Percentiles rank a stretch among this genome's conserved stretches.
These are phyloP conservation scores for Trichogramma evanescens DNA, from an alignment of 2,888 invertebrate species.

Conservation along the genomic window DNA sequence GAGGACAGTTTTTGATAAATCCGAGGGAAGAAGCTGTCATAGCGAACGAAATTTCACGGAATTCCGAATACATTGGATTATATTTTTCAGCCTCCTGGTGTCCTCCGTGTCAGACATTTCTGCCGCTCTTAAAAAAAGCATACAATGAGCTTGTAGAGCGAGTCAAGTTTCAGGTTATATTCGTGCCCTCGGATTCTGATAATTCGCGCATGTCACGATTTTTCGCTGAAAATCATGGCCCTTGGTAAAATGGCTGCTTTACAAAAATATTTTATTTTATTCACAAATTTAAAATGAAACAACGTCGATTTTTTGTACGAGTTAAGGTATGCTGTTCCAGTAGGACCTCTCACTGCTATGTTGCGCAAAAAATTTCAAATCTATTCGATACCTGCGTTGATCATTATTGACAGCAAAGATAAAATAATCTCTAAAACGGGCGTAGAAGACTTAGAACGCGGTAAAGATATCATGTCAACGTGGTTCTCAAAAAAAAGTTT, in stretches of 20 bases:
- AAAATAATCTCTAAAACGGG: constrained; percentile 24
- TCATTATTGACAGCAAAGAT: constrained; percentile 24
- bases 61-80: constrained; percentile 25
- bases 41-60: constrained; percentile 25
- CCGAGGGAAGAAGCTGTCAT: constrained; percentile 24
- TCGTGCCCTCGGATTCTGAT: constrained; percentile 28
- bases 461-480: constrained; percentile 18
- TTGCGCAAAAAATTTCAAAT: constrained; percentile 27
- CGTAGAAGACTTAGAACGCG: constrained; percentile 25
- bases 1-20: constrained; percentile 26
- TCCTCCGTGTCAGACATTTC: constrained; percentile 28
- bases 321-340: constrained; percentile 26
- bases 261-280: neutral
- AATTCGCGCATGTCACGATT: constrained; percentile 23
- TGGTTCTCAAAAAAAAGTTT: constrained; percentile 23
- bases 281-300: neutral
- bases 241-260: constrained; percentile 23
- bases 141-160: constrained; percentile 19
- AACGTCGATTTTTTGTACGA: neutral
- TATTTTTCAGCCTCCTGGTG: constrained; percentile 33
- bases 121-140: constrained; percentile 23
- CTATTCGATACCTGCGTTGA: constrained; percentile 24
- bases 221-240: constrained; percentile 26
- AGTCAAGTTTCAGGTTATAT: constrained; percentile 27
- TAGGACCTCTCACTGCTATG: constrained; percentile 19